These are phyloP conservation scores for Hipposideros armiger DNA, from an alignment of 2,113 vertebrate genomes.

Conservation along the genomic window DNA sequence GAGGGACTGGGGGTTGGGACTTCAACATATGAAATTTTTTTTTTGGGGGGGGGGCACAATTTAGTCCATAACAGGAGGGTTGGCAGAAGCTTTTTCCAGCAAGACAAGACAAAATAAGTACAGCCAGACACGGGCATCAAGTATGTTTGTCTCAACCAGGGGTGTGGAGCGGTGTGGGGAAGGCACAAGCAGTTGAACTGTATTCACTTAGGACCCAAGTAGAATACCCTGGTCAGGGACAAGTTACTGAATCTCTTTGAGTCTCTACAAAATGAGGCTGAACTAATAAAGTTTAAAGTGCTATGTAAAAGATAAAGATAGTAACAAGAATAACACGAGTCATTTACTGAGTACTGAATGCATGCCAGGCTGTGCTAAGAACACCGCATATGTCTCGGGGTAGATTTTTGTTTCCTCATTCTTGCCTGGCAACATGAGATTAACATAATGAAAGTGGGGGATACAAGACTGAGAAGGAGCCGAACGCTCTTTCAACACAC, in stretches of 20 bases:
- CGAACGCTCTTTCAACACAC: neutral
- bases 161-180: neutral
- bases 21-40: neutral
- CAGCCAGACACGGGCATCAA: neutral
- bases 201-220: neutral
- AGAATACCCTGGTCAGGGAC: neutral
- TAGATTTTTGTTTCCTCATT: neutral
- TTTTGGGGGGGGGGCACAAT: neutral
- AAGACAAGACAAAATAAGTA: neutral
- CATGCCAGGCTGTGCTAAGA: neutral
- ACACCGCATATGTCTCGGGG: rapidly evolving
- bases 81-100: neutral
- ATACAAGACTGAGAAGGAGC: neutral
- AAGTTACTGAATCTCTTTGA: neutral
- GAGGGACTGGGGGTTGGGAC: neutral
- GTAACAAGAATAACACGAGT: neutral
- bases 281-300: neutral
- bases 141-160: neutral
- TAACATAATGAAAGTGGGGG: neutral
- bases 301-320: neutral
- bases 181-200: neutral
- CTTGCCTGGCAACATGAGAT: neutral
- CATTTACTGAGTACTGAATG: rapidly evolving
- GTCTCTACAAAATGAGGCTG: neutral
- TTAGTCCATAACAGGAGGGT: neutral